Evolutionary conservation across 2,888 invertebrate species (phyloP).

Genomic region (Eueremaeus valkanovi): DNA sequence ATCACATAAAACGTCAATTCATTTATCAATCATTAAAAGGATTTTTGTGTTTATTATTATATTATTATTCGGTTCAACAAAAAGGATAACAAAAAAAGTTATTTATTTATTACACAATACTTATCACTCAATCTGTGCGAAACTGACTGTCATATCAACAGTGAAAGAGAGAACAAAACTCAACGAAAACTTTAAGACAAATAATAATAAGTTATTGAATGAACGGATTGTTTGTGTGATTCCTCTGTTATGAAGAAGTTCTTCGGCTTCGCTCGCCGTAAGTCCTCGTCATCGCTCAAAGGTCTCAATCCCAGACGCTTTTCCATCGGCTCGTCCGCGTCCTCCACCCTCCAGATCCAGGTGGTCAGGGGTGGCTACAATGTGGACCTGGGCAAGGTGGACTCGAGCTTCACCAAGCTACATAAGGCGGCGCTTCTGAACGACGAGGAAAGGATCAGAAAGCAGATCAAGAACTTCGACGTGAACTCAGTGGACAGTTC

Average conservation of each 20-base stretch:
- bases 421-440: conserved; percentile 42
- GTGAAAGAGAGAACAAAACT: neutral
- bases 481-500: conserved; percentile 38
- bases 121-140: neutral
- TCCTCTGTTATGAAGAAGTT: conserved; percentile 35
- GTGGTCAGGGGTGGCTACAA: conserved; percentile 43
- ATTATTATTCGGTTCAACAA: neutral
- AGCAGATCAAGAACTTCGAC: conserved; percentile 26
- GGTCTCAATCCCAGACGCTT: conserved; percentile 34
- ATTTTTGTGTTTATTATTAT: neutral
- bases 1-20: conserved; percentile 1
- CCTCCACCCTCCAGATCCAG: conserved; percentile 37
- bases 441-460: conserved; percentile 38
- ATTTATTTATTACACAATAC: too few relatives aligned
- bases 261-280: conserved; percentile 30
- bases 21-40: neutral
- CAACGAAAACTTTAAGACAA: too few relatives aligned
- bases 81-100: neutral
- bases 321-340: conserved; percentile 28
- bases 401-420: conserved; percentile 41
- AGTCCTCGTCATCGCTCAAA: conserved; percentile 33
- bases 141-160: neutral
- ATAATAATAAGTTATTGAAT: too few relatives aligned
- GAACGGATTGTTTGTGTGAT: neutral
- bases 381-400: conserved; percentile 42